These are phyloP conservation scores for Melinopterus prodromus DNA, from an alignment of 2,888 invertebrate species.

Conservation along the genomic window DNA sequence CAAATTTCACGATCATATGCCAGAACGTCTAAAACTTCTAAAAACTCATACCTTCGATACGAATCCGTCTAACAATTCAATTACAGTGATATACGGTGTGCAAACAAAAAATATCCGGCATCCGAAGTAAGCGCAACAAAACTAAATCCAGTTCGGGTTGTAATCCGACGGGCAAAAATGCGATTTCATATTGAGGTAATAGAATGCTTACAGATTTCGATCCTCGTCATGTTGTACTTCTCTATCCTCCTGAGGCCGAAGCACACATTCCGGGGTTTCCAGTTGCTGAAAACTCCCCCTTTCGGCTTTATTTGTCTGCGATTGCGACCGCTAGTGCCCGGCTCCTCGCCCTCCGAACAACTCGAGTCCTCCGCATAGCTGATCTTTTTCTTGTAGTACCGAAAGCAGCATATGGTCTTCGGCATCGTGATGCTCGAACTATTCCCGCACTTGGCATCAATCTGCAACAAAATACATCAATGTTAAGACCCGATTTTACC, in stretches of 20 bases:
- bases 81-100: not conserved
- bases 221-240: constrained; percentile 79
- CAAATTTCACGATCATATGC: no score
- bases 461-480: constrained; percentile 4
- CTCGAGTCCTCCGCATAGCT: constrained; percentile 50
- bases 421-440: constrained; percentile 10
- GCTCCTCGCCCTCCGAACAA: constrained; percentile 28
- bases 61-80: not conserved
- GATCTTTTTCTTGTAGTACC: constrained; percentile 39
- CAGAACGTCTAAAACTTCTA: no score
- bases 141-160: not conserved
- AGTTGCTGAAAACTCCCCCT: constrained; percentile 63
- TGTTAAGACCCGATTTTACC: not conserved
- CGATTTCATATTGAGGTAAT: not conserved
- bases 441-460: constrained; percentile 14
- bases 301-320: constrained; percentile 39
- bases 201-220: constrained; percentile 76
- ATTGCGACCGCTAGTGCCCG: not conserved
- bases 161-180: not conserved
- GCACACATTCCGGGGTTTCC: constrained; percentile 68
- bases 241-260: constrained; percentile 73
- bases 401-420: constrained; percentile 21
- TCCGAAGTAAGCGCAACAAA: not conserved
- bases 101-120: not conserved
- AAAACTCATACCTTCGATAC: no score